phyloP scores from a whole-genome alignment of 2,113 vertebrate genomes.

The Atherinomorus stipes region DNA sequence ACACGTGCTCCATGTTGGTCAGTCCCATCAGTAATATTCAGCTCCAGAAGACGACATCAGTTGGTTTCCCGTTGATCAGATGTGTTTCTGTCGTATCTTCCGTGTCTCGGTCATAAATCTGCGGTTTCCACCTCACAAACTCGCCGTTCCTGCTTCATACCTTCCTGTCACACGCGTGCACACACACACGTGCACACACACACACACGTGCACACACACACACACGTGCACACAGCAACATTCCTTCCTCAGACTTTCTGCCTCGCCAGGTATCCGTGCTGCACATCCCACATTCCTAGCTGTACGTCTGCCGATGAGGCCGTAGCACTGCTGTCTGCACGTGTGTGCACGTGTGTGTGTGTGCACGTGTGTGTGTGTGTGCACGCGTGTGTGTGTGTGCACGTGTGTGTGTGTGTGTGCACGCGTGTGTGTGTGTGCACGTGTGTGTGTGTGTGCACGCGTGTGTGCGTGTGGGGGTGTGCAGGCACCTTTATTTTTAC shows the following conservation, averaged over 20 bases:
- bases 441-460: conserved; percentile 37
- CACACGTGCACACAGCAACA: conserved; percentile 64
- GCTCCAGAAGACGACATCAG: too few species aligned
- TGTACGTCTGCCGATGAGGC: conserved; percentile 72
- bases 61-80: too few species aligned
- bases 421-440: too few species aligned
- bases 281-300: conserved; percentile 74
- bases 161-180: too few species aligned
- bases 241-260: conserved; percentile 62
- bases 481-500: conserved; percentile 24
- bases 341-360: conserved; percentile 34
- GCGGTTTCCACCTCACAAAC: too few species aligned
- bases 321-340: conserved; percentile 69
- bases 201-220: conserved; percentile 29
- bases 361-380: too few species aligned
- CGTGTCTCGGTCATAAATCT: too few species aligned
- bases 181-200: not conserved
- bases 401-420: conserved; percentile 11
- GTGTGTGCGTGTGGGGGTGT: conserved; percentile 18
- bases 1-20: too few species aligned
- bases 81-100: too few species aligned
- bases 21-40: too few species aligned
- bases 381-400: conserved; percentile 59
- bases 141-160: too few species aligned
- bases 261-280: conserved; percentile 68